Base-by-base conservation (phyloP, 2,113 vertebrate species). In the Columba janthina region DNA sequence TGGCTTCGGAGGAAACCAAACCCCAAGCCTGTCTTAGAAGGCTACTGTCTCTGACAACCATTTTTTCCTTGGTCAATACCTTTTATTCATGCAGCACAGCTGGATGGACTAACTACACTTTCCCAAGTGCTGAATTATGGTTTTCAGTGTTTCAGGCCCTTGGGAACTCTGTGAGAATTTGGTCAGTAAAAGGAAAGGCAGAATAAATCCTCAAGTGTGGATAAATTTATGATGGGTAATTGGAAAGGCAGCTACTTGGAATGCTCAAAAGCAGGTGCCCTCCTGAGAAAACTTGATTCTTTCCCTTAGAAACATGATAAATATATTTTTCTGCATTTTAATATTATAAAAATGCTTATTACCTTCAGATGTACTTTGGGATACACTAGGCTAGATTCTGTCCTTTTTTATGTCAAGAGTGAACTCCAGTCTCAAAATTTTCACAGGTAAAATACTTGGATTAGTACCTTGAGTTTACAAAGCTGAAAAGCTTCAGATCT, bases 171-270 rank as follows among this genome's bases (percentile, higher is more conserved):
- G 29, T 72, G 70, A 89, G 81, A 85, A 89, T 58, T n/a, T 69
- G 14, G 44, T 74, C 77, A 51, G 65, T 69, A 66, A 87, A 94
- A 83, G 7, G 14, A 92, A 94, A 95, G 89, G 60, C 58, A 78
- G 61, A 88, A 78, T 64, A 91, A 94, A 97, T 88, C 57, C 53
- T 85, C 34, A 62, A 74, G 25, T 38, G 65, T 34, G 48, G 87
- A 93, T 56, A 91, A 74, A 91, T 95, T 88, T 82, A 78, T 60
- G 78, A 88, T 28, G 53, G 12, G 14, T 79, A 94, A 67, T 44
- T 57, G 40, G 26, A 89, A 89, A 88, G 53, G 34, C 44, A 85
- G 57, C 32, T 87, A 78, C 57, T 64, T 24, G 31, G 51, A 90
- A 71, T 71, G 66, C n/a, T 82, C 57, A 79, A 84, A 95, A 82